Evolutionary conservation across 2,113 vertebrate genomes (phyloP).

Genomic region (Oncorhynchus tshawytscha): DNA sequence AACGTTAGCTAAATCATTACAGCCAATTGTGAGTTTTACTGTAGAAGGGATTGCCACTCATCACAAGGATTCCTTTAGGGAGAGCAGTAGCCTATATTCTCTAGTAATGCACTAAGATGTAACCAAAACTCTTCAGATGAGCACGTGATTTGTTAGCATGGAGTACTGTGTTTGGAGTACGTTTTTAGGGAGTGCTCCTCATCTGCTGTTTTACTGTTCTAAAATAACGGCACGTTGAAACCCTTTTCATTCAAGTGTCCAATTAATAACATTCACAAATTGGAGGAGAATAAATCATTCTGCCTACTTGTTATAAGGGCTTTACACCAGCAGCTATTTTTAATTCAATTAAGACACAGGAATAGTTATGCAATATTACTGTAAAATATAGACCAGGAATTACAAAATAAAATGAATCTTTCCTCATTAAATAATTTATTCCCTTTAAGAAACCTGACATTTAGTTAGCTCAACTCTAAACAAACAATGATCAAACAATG

Average conservation of each 20-base stretch:
- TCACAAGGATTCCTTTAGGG: neutral
- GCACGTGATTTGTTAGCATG: slow-evolving; percentile 1
- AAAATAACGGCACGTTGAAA: slow-evolving; percentile 29
- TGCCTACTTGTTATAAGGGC: slow-evolving; percentile 12
- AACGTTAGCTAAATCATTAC: neutral
- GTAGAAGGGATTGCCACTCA: neutral
- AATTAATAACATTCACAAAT: slow-evolving; percentile 41
- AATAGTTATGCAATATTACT: neutral
- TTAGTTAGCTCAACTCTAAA: neutral
- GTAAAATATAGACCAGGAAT: no score
- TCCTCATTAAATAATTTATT: no score
- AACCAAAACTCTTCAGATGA: slow-evolving; percentile 10
- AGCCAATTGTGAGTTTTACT: neutral
- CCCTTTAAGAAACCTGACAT: neutral
- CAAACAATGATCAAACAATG: neutral
- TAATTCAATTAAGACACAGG: neutral
- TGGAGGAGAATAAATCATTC: slow-evolving; percentile 20
- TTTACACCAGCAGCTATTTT: slow-evolving; percentile 18
- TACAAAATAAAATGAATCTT: no score
- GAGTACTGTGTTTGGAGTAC: slow-evolving; percentile 40
- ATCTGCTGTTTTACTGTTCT: slow-evolving; percentile 45
- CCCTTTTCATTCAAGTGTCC: slow-evolving; percentile 51
- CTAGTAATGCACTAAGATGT: neutral
- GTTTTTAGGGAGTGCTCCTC: slow-evolving; percentile 48
- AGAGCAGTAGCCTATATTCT: neutral